Conservation (phyloP, 2,888 invertebrate genomes). For the Drosophila demipolita region DNA sequence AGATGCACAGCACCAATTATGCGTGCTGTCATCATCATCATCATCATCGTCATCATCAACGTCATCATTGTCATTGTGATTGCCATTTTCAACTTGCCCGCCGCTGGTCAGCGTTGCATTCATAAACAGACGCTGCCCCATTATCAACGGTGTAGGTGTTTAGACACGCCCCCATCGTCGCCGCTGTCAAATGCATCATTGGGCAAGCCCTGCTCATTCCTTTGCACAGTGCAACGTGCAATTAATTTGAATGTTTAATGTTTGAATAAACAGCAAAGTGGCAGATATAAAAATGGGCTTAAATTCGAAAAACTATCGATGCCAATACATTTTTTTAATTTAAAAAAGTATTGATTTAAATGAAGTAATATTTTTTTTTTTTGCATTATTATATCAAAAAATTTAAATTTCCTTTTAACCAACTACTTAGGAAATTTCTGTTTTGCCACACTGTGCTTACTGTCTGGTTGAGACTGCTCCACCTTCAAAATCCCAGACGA, state of each 20-base stretch:
- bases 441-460: slow-evolving; percentile 28
- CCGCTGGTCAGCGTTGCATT: slow-evolving; percentile 51
- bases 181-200: slow-evolving; percentile 63
- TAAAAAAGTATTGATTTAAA: background rate
- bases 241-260: background rate
- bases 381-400: background rate
- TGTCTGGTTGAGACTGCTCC: slow-evolving; percentile 25
- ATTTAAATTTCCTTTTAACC: background rate
- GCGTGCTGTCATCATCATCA: slow-evolving; percentile 49
- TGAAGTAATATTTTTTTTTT: background rate
- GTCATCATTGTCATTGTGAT: slow-evolving; percentile 18
- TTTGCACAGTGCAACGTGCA: slow-evolving; percentile 28
- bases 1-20: slow-evolving; percentile 74
- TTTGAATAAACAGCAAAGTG: too few species aligned
- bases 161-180: slow-evolving; percentile 57
- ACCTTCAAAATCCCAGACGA: slow-evolving; percentile 26
- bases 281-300: background rate
- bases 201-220: slow-evolving; percentile 1
- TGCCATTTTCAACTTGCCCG: background rate
- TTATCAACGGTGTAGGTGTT: slow-evolving; percentile 53
- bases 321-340: background rate
- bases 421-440: background rate
- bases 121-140: slow-evolving; percentile 68
- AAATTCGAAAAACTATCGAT: background rate
- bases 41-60: slow-evolving; percentile 1